These are phyloP conservation scores for Lepeophtheirus salmonis DNA, from an alignment of 1,140 invertebrate genomes.

Conservation along the genomic window DNA sequence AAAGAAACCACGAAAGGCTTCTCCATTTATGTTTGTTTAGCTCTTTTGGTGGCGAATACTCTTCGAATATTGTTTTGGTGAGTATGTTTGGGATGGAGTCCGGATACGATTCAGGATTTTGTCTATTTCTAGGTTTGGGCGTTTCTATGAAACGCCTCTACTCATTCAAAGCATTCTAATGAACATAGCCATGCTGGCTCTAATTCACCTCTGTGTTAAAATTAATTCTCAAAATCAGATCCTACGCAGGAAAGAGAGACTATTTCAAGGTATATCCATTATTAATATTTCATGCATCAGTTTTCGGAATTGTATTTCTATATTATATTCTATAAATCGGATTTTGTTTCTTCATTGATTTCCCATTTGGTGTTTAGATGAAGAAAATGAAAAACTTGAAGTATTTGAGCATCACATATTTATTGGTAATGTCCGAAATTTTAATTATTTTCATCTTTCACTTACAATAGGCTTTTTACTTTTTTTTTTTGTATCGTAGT, in stretches of 20 bases:
- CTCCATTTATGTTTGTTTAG: constrained; percentile 84
- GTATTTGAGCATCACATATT: not conserved
- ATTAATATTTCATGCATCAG: no score
- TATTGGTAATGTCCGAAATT: not conserved
- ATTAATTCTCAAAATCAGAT: constrained; percentile 61
- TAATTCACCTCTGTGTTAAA: constrained; percentile 82
- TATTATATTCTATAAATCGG: no score
- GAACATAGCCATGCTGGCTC: constrained; percentile 84
- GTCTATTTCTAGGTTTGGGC: constrained; percentile 70
- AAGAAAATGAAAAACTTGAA: not conserved
- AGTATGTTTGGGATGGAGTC: no score
- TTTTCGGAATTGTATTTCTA: no score
- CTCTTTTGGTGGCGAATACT: constrained; percentile 82
- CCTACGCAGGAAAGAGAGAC: constrained; percentile 45
- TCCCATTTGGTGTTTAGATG: not conserved
- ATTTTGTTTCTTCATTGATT: not conserved
- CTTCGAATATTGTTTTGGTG: constrained; percentile 95
- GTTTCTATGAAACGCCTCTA: constrained; percentile 80
- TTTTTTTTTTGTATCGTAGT: no score
- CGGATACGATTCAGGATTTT: no score
- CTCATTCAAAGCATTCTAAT: constrained; percentile 92
- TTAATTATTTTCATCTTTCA: no score
- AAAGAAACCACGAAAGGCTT: constrained; percentile 86
- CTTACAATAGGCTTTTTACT: no score
- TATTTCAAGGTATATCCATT: constrained; percentile 55